Conservation (phyloP, 2,113 vertebrate species). For the Hydrolagus affinis region DNA sequence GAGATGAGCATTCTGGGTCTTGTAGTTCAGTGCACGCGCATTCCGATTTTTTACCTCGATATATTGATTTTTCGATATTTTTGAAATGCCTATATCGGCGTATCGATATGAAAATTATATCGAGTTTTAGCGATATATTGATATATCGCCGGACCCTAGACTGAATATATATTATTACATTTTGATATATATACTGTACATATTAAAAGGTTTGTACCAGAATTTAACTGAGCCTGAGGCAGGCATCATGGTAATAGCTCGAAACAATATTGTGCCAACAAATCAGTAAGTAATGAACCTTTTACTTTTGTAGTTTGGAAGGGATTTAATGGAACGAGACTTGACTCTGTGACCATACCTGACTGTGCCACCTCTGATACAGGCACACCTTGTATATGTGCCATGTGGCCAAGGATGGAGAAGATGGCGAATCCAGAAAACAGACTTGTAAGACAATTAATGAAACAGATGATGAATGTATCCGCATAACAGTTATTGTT, state of each 20-base stretch:
- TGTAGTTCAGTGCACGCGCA: too few species aligned
- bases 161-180: background rate
- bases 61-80: too few species aligned
- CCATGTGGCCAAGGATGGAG: slow-evolving; percentile 92
- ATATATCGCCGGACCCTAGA: background rate
- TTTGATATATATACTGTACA: too few species aligned
- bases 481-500: slow-evolving; percentile 85
- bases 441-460: slow-evolving; percentile 79
- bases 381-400: slow-evolving; percentile 62
- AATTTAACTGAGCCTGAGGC: too few species aligned
- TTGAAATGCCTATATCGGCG: too few species aligned
- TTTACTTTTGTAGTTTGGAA: background rate
- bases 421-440: slow-evolving; percentile 94
- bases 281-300: background rate
- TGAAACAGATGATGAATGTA: slow-evolving; percentile 71
- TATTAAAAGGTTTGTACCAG: background rate
- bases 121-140: too few species aligned
- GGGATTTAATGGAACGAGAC: background rate
- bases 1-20: background rate
- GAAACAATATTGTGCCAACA: background rate
- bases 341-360: slow-evolving; percentile 54
- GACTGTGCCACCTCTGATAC: slow-evolving; percentile 78
- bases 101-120: too few species aligned
- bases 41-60: too few species aligned
- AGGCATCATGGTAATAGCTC: background rate